Percentiles rank a stretch among this genome's conserved stretches.
phyloP scores from a whole-genome alignment of 2,113 vertebrate species.

The Syngnathoides biaculeatus region DNA sequence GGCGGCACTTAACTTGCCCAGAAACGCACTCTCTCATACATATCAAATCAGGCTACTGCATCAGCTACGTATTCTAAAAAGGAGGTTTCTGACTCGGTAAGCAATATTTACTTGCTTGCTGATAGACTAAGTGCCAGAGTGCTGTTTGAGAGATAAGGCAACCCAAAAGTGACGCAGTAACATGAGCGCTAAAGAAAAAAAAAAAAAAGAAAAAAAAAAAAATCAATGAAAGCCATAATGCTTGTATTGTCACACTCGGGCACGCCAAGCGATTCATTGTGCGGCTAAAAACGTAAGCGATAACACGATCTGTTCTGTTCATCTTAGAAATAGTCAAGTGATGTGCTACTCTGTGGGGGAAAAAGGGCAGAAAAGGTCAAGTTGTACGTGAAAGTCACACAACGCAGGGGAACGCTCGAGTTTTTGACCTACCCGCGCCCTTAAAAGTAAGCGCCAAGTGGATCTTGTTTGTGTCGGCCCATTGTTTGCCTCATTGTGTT shows the following conservation, averaged over 20 bases:
- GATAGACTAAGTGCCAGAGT: constrained; percentile 17
- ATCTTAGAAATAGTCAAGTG: background rate
- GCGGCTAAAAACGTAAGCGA: background rate
- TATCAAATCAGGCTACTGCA: constrained; percentile 4
- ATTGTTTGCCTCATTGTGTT: background rate
- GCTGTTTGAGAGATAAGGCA: constrained; percentile 20
- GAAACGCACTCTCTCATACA: background rate
- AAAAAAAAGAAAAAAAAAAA: no score
- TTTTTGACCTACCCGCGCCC: constrained; percentile 4
- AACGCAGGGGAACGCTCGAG: constrained; percentile 1
- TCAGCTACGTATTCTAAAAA: constrained; percentile 4
- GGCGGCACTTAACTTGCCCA: background rate
- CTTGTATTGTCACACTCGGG: background rate
- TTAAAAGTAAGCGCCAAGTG: constrained; percentile 1
- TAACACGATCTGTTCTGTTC: background rate
- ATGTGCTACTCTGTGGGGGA: background rate
- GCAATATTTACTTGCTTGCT: constrained; percentile 1
- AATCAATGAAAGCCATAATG: background rate
- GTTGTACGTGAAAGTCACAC: background rate
- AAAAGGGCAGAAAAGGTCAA: background rate
- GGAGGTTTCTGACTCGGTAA: constrained; percentile 5
- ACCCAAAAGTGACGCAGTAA: background rate
- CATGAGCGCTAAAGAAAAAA: background rate
- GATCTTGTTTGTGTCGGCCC: background rate
- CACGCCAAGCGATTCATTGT: background rate